Evolutionary conservation across 2,888 invertebrate species (phyloP), one percentile per base, ranked within the genome.

Genomic region (Dryadula phaetusa): DNA sequence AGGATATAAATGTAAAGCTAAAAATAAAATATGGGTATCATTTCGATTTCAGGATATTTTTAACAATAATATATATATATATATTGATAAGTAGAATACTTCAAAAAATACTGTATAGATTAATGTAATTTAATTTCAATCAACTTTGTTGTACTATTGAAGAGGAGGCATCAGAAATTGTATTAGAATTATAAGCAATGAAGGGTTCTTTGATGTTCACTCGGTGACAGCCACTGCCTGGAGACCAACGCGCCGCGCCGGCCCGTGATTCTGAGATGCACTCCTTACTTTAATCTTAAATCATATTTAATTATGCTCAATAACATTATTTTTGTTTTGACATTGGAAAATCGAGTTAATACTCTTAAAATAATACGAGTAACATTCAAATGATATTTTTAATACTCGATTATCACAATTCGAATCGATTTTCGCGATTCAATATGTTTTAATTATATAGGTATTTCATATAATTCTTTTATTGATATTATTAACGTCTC

Each of bases 131-230:
- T 12, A 37, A 37, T 37, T 37, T 37, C 37, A 12, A 12, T 56
- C 22, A 56, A 40, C 40, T 56, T 37, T 20, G 22, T 22, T 60
- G 7, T 20, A 20, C 14, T 8, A 22, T 22, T 40, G 34, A 44
- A 42, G 32, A 58, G 18, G 4, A 44, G 18, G 12, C 12, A 25
- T 46, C 28, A 60, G 28, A 52, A 56, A 60, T 60, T 32, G 14
- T 44, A 46, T 60, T 44, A 60, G 3, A 18, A 28, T 60, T 60
- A 44, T 44, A 18, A 28, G 6, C 58, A n/a, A 28, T 40, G 42
- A 58, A 60, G 46, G 60, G 42, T 56, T 58, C 73, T 75, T 75
- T 75, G 74, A 75, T 74, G 70, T 71, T 64, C 66, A 66, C 64
- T 74, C 73, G 70, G 71, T 61, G 69, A 64, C 52, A 75, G 70